Conservation (phyloP, 2,888 invertebrate genomes). For the Eristalis pertinax region DNA sequence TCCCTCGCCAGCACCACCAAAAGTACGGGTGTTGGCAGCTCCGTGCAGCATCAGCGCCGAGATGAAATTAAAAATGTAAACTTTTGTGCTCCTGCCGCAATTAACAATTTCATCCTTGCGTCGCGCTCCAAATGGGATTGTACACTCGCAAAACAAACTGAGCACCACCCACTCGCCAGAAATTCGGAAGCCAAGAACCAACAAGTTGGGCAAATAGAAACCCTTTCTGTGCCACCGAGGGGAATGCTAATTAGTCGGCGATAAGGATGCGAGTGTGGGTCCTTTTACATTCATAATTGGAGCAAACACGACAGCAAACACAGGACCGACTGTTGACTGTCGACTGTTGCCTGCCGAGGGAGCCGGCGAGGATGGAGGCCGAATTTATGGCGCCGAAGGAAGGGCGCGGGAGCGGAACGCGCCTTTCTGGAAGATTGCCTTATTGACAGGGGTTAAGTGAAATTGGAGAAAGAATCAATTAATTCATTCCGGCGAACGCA, state of each 20-base stretch:
- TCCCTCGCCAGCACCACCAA: neutral
- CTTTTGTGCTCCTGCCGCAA: neutral
- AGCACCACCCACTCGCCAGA: neutral
- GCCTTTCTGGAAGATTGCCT: conserved; percentile 7
- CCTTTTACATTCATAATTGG: conserved; percentile 55
- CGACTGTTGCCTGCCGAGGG: neutral
- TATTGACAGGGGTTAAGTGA: conserved; percentile 56
- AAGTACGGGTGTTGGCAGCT: neutral
- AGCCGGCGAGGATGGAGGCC: neutral
- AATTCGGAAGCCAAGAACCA: conserved; percentile 33
- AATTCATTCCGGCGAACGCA: conserved; percentile 2
- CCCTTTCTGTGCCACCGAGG: conserved; percentile 39
- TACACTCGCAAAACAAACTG: neutral
- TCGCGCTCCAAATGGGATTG: neutral
- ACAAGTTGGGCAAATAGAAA: conserved; percentile 56
- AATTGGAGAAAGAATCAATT: conserved; percentile 45
- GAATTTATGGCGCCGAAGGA: neutral
- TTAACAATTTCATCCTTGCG: neutral
- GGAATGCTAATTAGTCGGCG: conserved; percentile 57
- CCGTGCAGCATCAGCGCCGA: neutral
- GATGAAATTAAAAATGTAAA: neutral
- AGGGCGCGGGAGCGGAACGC: neutral
- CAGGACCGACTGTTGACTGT: conserved; percentile 2
- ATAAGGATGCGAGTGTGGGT: conserved; percentile 36
- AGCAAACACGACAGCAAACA: conserved; percentile 41